These are phyloP conservation scores for Galaxea fascicularis DNA, from an alignment of 92 coral and sea anemone genomes.

Conservation along the genomic window DNA sequence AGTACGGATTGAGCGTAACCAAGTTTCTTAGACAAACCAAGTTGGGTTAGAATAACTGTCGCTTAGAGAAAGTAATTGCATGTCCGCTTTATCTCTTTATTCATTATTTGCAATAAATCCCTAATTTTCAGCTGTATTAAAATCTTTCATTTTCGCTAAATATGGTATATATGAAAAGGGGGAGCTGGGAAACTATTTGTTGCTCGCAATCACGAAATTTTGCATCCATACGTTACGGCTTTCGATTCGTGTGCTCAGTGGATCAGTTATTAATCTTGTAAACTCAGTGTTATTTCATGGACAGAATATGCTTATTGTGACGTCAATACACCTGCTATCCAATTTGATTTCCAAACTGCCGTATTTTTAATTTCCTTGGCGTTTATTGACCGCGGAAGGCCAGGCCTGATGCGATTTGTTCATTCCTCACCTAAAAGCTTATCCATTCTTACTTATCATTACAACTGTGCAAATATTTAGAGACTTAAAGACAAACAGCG, in stretches of 20 bases:
- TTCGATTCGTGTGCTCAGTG: not conserved
- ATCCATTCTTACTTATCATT: not conserved
- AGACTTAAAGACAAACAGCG: not conserved
- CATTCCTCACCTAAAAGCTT: not conserved
- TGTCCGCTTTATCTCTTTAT: constrained; percentile 1
- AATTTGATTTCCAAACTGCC: not conserved
- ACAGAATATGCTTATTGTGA: not conserved
- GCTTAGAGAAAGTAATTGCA: not conserved
- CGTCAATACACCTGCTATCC: constrained; percentile 7
- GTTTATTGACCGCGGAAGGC: constrained; percentile 10
- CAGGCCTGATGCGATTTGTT: not conserved
- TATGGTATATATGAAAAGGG: not conserved
- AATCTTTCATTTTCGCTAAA: not conserved
- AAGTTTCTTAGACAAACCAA: too few relatives aligned
- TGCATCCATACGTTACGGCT: not conserved
- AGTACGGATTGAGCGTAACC: too few relatives aligned
- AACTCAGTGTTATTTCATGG: not conserved
- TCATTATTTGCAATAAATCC: not conserved
- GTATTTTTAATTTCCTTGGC: constrained; percentile 17
- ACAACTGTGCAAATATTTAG: not conserved
- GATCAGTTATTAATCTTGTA: not conserved
- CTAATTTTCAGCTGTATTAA: not conserved
- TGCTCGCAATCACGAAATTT: not conserved
- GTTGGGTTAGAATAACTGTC: not conserved
- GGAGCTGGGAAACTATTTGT: not conserved